phyloP scores from a whole-genome alignment of 2,113 vertebrate species.

The Vidua chalybeata region DNA sequence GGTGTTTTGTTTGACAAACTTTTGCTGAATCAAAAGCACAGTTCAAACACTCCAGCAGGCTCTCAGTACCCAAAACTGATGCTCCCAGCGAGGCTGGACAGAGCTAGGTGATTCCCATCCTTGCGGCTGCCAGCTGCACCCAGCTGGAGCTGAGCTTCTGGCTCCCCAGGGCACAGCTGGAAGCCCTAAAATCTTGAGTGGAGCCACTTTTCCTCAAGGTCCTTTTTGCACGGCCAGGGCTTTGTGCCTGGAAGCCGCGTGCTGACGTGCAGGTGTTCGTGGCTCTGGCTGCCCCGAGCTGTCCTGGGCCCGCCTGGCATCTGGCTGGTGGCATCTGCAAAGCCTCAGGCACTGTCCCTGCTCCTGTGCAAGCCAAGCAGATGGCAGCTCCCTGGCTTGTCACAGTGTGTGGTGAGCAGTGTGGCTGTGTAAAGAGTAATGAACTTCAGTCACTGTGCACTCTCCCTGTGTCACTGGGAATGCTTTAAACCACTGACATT shows the following conservation, averaged over 20 bases:
- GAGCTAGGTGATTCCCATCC: background rate
- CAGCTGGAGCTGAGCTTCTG: background rate
- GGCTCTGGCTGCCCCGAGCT: accelerated
- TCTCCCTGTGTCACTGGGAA: background rate
- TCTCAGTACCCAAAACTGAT: too few relatives aligned
- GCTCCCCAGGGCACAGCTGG: background rate
- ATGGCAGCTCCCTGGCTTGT: background rate
- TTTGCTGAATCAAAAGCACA: background rate
- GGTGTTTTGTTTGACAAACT: background rate
- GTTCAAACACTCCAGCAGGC: background rate
- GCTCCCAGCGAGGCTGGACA: background rate
- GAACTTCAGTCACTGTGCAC: accelerated
- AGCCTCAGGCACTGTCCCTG: accelerated
- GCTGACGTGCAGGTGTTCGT: accelerated
- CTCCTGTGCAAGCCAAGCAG: background rate
- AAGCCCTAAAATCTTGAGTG: background rate
- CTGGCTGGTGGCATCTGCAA: background rate
- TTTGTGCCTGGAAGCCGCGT: accelerated
- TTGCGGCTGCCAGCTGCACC: background rate
- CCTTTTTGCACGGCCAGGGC: accelerated
- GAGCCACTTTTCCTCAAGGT: accelerated
- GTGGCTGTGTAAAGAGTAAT: background rate
- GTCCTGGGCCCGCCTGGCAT: accelerated
- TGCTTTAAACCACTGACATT: background rate
- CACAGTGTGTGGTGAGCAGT: background rate